phyloP scores from a whole-genome alignment of 2,888 invertebrate species.

The Xylocampa areola region DNA sequence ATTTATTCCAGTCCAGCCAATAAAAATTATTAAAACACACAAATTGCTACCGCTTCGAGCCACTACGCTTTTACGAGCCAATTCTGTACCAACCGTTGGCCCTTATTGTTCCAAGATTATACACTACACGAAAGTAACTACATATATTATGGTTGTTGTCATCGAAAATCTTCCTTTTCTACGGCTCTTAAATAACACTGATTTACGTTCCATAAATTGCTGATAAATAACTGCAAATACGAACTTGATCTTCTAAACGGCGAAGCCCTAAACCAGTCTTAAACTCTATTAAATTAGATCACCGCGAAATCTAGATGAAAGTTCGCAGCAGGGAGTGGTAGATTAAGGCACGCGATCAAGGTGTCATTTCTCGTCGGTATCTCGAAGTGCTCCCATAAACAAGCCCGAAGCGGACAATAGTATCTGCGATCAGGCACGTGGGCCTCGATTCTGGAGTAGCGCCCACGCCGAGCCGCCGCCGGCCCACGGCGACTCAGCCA shows the following conservation, averaged over 20 bases:
- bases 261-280: slow-evolving; percentile 29
- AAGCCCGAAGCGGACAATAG: slow-evolving; percentile 81
- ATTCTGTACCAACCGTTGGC: slow-evolving; percentile 54
- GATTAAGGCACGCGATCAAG: slow-evolving; percentile 75
- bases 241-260: slow-evolving; percentile 21
- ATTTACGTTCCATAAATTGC: no score
- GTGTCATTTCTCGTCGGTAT: slow-evolving; percentile 79
- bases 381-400: slow-evolving; percentile 80
- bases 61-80: slow-evolving; percentile 62
- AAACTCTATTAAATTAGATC: slow-evolving; percentile 44
- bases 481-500: slow-evolving; percentile 63
- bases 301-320: slow-evolving; percentile 54
- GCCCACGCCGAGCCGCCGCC: slow-evolving; percentile 77
- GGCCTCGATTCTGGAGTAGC: slow-evolving; percentile 85
- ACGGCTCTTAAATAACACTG: slow-evolving; percentile 14
- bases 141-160: slow-evolving; percentile 35
- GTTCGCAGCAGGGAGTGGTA: slow-evolving; percentile 58
- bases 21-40: slow-evolving; percentile 72
- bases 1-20: slow-evolving; percentile 64
- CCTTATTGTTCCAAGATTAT: slow-evolving; percentile 56
- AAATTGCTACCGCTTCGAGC: slow-evolving; percentile 69
- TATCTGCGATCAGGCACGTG: slow-evolving; percentile 86
- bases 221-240: not conserved
- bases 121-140: slow-evolving; percentile 48
- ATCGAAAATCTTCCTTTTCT: slow-evolving; percentile 22